Base-by-base conservation (phyloP, 2,888 invertebrate species). In the Onthophagus sagittarius region DNA sequence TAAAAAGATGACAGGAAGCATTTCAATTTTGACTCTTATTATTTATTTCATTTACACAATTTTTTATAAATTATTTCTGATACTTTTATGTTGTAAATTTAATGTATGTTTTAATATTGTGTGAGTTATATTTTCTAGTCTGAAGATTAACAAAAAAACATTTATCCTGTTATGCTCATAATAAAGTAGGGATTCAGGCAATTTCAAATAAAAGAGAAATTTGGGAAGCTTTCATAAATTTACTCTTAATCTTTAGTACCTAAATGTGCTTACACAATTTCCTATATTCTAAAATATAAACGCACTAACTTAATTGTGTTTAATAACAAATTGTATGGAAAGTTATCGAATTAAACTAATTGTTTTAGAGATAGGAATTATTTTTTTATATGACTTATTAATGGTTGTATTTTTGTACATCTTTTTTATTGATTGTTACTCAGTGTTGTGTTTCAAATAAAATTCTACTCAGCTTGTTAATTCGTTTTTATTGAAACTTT, bases 281-380 rank as follows among this genome's bases (percentile, higher is more conserved):
- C 23, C 65, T 7, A 14, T 72, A 62, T 69, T 72, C n/a, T 72
- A 67, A 39, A 72, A 72, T 53, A 53, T 72, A n/a, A n/a, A n/a
- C n/a, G n/a, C n/a, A n/a, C n/a, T n/a, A n/a, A n/a, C n/a, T n/a
- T n/a, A n/a, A n/a, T n/a, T n/a, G n/a, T n/a, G n/a, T n/a, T n/a
- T n/a, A n/a, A n/a, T n/a, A n/a, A n/a, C n/a, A n/a, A n/a, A n/a
- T n/a, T n/a, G n/a, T n/a, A n/a, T n/a, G n/a, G n/a, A n/a, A n/a
- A n/a, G n/a, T n/a, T n/a, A n/a, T n/a, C n/a, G n/a, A n/a, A n/a
- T n/a, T n/a, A n/a, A n/a, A n/a, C n/a, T 33, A 33, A 5, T 33
- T 33, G 7, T 7, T 33, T 5, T 5, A 33, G 33, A 33, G 33
- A n/a, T n/a, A n/a, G n/a, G n/a, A n/a, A n/a, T n/a, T n/a, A n/a